Base-by-base conservation (phyloP, 2,797 vertebrate genomes). In the Malacoraja senta region DNA sequence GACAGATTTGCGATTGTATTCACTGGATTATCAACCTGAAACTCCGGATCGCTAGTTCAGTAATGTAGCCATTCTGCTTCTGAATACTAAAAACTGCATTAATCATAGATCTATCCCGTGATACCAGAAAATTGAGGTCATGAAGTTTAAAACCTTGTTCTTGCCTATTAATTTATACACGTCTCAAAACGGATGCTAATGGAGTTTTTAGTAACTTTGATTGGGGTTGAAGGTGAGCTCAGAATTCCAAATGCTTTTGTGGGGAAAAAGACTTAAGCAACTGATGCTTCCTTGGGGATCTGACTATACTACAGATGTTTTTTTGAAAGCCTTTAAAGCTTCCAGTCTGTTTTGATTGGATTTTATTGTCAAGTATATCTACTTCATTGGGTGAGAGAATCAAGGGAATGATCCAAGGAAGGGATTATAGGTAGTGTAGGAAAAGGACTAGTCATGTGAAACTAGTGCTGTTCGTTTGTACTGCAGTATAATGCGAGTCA, bases 341-440 rank as follows among this genome's bases (percentile, higher is more conserved):
- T 88, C 63, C 84, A 88, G 84, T 88, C 65, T 88, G 84, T 88
- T 88, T 88, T 88, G 90, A 92, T 53, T 92, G 71, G 90, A 92
- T 92, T 74, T 92, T 92, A 92, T 74, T 88, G 72, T 92, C 68
- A 72, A 92, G 90, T 76, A 92, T 92, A 92, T 74, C 90, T 92
- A 74, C 72, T 76, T 92, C 72, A 92, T 92, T 92, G 90, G 38
- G 90, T 72, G 72, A 92, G 44, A 76, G 68, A 92, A 92, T 72
- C 38, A 74, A 76, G 90, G 24, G 90, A 92, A 53, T 92, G 72
- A 92, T 53, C 72, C 90, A 76, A 92, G 90, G 90, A 92, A 74
- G 90, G 90, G 90, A 92, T 92, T 92, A 76, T 65, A 76, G 35
- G 24, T 92, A 71, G 26, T 76, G 38, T 10, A 58, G 35, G 72